Evolutionary conservation across 2,888 invertebrate genomes (phyloP).

Genomic region (Latrodectus hesperus): DNA sequence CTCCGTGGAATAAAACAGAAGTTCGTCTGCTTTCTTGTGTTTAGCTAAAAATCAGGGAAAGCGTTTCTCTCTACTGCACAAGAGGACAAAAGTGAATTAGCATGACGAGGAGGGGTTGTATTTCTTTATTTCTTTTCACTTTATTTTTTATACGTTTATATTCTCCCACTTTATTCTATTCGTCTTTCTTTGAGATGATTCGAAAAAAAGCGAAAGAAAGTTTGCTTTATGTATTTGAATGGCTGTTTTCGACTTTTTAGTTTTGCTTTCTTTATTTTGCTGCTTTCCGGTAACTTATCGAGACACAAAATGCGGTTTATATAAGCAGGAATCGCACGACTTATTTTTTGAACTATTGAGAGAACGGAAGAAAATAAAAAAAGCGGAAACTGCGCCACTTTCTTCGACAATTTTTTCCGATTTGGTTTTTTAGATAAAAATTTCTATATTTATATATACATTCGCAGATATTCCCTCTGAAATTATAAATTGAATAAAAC

Average conservation of each 20-base stretch:
- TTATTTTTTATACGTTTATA: slow-evolving; percentile 9
- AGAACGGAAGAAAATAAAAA: no score
- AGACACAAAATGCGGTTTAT: slow-evolving; percentile 63
- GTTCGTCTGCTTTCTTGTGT: slow-evolving; percentile 35
- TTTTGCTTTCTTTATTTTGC: background rate
- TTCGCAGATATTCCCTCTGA: no score
- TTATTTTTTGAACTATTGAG: slow-evolving; percentile 1
- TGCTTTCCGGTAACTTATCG: slow-evolving; percentile 36
- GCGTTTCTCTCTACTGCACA: slow-evolving; percentile 37
- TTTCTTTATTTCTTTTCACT: slow-evolving; percentile 19
- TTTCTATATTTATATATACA: no score
- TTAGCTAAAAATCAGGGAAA: slow-evolving; percentile 68
- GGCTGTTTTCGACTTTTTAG: slow-evolving; percentile 51
- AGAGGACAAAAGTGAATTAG: slow-evolving; percentile 68
- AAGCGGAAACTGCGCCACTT: no score
- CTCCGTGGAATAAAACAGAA: slow-evolving; percentile 35
- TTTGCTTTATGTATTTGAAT: slow-evolving; percentile 64
- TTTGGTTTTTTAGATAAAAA: no score
- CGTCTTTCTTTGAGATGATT: slow-evolving; percentile 5
- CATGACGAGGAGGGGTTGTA: slow-evolving; percentile 45
- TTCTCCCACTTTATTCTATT: slow-evolving; percentile 37
- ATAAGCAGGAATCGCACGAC: slow-evolving; percentile 56
- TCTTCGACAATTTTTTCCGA: no score
- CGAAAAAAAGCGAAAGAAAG: slow-evolving; percentile 25
- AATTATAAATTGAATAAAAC: no score